phyloP scores from a whole-genome alignment of 1,140 invertebrate species.

The Papilio xuthus region DNA sequence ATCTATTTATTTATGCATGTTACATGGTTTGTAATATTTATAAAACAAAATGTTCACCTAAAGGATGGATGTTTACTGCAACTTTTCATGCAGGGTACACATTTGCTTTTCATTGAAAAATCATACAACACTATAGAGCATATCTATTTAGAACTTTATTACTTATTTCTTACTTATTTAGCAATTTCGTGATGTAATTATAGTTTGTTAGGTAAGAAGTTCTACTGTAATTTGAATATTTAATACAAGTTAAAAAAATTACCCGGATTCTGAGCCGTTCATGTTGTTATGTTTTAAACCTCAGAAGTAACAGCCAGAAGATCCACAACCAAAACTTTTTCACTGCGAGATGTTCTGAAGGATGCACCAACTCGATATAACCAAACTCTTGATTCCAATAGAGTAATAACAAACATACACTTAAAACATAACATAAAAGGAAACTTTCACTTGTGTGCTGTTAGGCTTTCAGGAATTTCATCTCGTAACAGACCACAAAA shows the following conservation, averaged over 20 bases:
- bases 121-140: neutral
- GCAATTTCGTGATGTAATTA: neutral
- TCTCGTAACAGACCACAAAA: slow-evolving; percentile 79
- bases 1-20: neutral
- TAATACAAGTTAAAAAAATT: slow-evolving; percentile 64
- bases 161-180: neutral
- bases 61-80: neutral
- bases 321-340: slow-evolving; percentile 40
- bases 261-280: slow-evolving; percentile 91
- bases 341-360: slow-evolving; percentile 59
- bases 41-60: neutral
- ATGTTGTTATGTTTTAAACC: slow-evolving; percentile 76
- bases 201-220: neutral
- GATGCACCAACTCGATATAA: slow-evolving; percentile 48
- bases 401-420: slow-evolving; percentile 62
- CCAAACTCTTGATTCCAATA: slow-evolving; percentile 54
- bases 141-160: neutral
- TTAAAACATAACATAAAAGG: slow-evolving; percentile 68
- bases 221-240: neutral
- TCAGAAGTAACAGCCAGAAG: slow-evolving; percentile 48
- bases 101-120: neutral
- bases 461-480: slow-evolving; percentile 71
- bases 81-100: neutral
- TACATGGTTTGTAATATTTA: neutral
- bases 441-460: slow-evolving; percentile 65